phyloP scores from a whole-genome alignment of 2,797 vertebrate genomes.

The Tapirus indicus region DNA sequence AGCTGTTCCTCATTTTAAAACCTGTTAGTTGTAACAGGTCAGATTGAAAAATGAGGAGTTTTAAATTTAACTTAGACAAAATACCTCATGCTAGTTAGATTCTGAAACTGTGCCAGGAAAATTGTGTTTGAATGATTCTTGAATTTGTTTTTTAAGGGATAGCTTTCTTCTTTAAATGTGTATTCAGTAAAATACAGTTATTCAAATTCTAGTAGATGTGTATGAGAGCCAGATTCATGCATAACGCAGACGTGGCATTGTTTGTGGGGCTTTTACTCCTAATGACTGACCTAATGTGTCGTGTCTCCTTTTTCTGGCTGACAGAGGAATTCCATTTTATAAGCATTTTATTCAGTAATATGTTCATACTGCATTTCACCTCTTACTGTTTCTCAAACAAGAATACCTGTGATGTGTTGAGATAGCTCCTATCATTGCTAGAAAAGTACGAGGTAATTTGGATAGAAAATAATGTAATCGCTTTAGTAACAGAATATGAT shows the following conservation, averaged over 20 bases:
- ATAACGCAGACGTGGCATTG: background rate
- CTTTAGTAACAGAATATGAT: slow-evolving; percentile 71
- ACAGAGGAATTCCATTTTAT: slow-evolving; percentile 42
- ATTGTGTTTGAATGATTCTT: slow-evolving; percentile 57
- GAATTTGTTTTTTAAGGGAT: slow-evolving; percentile 62
- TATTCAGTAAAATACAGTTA: slow-evolving; percentile 28
- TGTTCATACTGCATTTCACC: slow-evolving; percentile 49
- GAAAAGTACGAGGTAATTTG: slow-evolving; percentile 70
- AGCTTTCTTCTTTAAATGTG: slow-evolving; percentile 57
- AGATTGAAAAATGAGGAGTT: slow-evolving; percentile 68
- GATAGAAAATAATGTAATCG: slow-evolving; percentile 63
- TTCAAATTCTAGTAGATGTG: background rate
- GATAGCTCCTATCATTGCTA: slow-evolving; percentile 57
- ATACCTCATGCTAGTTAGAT: slow-evolving; percentile 35
- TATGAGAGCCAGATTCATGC: background rate
- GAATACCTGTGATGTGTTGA: slow-evolving; percentile 47
- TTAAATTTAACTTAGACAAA: slow-evolving; percentile 73
- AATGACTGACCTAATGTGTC: slow-evolving; percentile 51
- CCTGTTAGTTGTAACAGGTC: slow-evolving; percentile 64
- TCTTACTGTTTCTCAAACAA: slow-evolving; percentile 44
- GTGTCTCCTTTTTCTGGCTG: slow-evolving; percentile 44
- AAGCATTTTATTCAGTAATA: slow-evolving; percentile 58
- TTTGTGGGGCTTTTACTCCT: slow-evolving; percentile 35
- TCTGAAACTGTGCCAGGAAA: slow-evolving; percentile 52
- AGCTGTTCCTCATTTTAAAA: slow-evolving; percentile 76